Evolutionary conservation across 1,140 invertebrate genomes (phyloP), one percentile per base, ranked within the genome.

Genomic region (Sycophila sp.): DNA sequence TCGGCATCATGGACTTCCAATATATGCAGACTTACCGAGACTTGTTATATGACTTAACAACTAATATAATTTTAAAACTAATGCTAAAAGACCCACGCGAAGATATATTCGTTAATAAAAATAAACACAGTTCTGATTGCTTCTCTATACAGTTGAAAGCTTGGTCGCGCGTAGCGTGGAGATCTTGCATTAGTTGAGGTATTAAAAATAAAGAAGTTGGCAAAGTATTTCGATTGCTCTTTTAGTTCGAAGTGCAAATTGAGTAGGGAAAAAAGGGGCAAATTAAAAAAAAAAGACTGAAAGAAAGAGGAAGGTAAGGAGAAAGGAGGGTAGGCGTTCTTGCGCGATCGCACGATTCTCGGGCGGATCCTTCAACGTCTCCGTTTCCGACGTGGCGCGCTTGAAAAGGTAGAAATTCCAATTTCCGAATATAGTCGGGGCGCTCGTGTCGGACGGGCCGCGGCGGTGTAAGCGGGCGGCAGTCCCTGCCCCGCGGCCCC

Each of bases 391-490:
- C 80, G 80, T 79, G 75, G 76, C 75, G 76, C 75, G 63, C 67
- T 78, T 73, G 78, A 74, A 81, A 80, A 80, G 76, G 73, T 77
- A 79, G 78, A 82, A 81, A 84, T 80, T 82, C 80, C 77, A 85
- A 85, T 83, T 85, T 84, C 83, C 83, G 81, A 82, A 81, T 81
- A 73, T 71, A 75, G 69, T 58, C 19, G 15, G 8, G 8, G 30
- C 8, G 10, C 32, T 1, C 1, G 36, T 60, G 75, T 67, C 60
- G 70, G 72, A 63, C 59, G 70, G 69, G 36, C 24, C 69, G 4
- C 15, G 15, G 7, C 6, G 36, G n/a, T n/a, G n/a, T n/a, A n/a
- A n/a, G n/a, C n/a, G n/a, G n/a, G n/a, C n/a, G n/a, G n/a, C n/a
- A n/a, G n/a, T n/a, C n/a, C n/a, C n/a, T n/a, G n/a, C 3, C 4